phyloP scores from a whole-genome alignment of 2,888 invertebrate genomes.

The Chesias legatella region DNA sequence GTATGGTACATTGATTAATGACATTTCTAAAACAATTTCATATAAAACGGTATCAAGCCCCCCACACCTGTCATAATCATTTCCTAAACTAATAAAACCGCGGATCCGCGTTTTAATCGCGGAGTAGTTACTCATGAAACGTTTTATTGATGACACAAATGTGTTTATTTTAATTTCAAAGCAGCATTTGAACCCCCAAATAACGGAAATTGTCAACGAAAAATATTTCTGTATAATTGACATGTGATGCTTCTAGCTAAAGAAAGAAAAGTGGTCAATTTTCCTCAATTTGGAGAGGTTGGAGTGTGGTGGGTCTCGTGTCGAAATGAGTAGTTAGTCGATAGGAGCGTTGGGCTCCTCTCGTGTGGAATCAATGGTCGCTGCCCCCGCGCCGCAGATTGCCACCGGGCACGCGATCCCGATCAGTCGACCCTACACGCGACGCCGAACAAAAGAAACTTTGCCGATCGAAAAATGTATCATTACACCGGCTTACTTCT shows the following conservation, averaged over 20 bases:
- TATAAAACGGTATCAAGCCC: slow-evolving; percentile 27
- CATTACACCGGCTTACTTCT: slow-evolving; percentile 44
- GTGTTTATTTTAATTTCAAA: slow-evolving; percentile 22
- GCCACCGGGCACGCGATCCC: slow-evolving; percentile 73
- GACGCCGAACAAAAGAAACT: slow-evolving; percentile 64
- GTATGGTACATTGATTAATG: too few relatives aligned
- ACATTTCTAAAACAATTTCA: slow-evolving; percentile 17
- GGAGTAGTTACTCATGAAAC: slow-evolving; percentile 33
- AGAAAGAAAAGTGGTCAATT: slow-evolving; percentile 10
- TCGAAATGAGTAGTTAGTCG: slow-evolving; percentile 9
- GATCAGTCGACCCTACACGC: slow-evolving; percentile 68
- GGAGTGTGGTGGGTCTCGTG: slow-evolving; percentile 9
- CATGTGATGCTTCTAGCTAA: background rate
- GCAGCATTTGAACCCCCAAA: background rate
- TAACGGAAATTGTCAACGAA: background rate
- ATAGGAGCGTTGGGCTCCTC: slow-evolving; percentile 34
- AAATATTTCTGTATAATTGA: background rate
- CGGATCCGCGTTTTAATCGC: slow-evolving; percentile 30
- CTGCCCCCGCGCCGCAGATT: slow-evolving; percentile 63
- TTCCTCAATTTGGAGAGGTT: slow-evolving; percentile 12
- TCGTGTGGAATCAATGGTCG: slow-evolving; percentile 68
- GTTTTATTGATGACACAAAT: slow-evolving; percentile 26
- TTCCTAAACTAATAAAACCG: slow-evolving; percentile 41
- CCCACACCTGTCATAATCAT: slow-evolving; percentile 32
- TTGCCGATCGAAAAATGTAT: slow-evolving; percentile 54